These are phyloP conservation scores for Atta texana DNA, from an alignment of 1,140 invertebrate genomes.

Conservation along the genomic window DNA sequence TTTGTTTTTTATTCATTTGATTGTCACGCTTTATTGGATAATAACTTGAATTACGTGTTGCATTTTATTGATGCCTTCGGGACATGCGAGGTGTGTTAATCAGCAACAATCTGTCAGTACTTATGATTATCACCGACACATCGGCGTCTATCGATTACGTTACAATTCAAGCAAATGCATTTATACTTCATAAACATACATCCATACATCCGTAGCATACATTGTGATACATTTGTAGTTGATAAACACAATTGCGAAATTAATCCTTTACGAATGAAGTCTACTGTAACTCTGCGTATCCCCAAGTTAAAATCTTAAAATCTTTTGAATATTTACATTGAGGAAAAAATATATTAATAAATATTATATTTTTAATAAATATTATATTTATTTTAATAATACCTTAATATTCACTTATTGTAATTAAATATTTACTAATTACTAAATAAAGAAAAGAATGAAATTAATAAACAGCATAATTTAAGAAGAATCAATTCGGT, in stretches of 20 bases:
- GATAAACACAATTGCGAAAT: background rate
- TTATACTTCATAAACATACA: constrained; percentile 16
- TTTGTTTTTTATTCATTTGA: background rate
- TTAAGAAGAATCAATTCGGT: no score
- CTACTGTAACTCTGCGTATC: background rate
- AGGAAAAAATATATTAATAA: no score
- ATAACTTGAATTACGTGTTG: constrained; percentile 13
- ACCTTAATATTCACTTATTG: no score
- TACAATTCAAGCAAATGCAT: constrained; percentile 39
- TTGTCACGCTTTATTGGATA: background rate
- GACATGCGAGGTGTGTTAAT: constrained; percentile 32
- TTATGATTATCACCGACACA: constrained; percentile 25
- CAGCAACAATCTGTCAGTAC: constrained; percentile 31
- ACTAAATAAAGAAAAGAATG: no score
- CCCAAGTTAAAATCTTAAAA: background rate
- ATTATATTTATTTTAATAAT: no score
- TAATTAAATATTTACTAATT: no score
- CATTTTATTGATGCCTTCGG: constrained; percentile 33
- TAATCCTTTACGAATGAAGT: background rate
- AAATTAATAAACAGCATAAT: no score
- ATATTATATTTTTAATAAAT: no score
- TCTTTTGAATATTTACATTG: no score
- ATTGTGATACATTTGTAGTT: background rate
- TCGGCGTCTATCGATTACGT: constrained; percentile 13
- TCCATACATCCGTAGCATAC: background rate